These are phyloP conservation scores for Silurus glanis DNA, from an alignment of 2,113 vertebrate species.

Conservation along the genomic window DNA sequence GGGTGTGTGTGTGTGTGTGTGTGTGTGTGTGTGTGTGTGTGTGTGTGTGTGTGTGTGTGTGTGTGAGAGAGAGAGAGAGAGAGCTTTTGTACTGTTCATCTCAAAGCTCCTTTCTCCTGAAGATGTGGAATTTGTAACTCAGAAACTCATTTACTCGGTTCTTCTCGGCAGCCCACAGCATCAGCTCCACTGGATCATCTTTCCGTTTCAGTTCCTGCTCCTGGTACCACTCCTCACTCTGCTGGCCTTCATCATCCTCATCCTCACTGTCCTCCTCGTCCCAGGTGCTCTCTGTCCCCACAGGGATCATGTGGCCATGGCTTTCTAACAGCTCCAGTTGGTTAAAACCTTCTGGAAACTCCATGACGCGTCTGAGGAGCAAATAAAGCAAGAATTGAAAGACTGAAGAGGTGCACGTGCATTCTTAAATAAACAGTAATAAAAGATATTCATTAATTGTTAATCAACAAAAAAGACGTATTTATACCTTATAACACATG, in stretches of 20 bases:
- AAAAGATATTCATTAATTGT: background rate
- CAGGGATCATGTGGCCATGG: slow-evolving; percentile 69
- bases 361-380: slow-evolving; percentile 53
- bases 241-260: slow-evolving; percentile 56
- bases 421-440: background rate
- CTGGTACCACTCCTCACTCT: slow-evolving; percentile 68
- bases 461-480: background rate
- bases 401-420: background rate
- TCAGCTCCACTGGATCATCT: slow-evolving; percentile 62
- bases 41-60: no score
- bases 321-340: slow-evolving; percentile 72
- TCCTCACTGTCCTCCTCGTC: slow-evolving; percentile 56
- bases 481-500: background rate
- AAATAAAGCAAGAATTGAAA: background rate
- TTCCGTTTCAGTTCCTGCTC: slow-evolving; percentile 64
- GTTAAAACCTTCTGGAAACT: slow-evolving; percentile 73
- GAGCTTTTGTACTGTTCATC: background rate
- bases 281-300: slow-evolving; percentile 68
- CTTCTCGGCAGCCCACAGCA: slow-evolving; percentile 73
- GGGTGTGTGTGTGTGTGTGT: no score
- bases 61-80: background rate
- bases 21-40: no score
- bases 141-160: slow-evolving; percentile 64
- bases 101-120: background rate
- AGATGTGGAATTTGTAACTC: background rate